Conservation (phyloP, 2,113 vertebrate species). For the Mixornis gularis region DNA sequence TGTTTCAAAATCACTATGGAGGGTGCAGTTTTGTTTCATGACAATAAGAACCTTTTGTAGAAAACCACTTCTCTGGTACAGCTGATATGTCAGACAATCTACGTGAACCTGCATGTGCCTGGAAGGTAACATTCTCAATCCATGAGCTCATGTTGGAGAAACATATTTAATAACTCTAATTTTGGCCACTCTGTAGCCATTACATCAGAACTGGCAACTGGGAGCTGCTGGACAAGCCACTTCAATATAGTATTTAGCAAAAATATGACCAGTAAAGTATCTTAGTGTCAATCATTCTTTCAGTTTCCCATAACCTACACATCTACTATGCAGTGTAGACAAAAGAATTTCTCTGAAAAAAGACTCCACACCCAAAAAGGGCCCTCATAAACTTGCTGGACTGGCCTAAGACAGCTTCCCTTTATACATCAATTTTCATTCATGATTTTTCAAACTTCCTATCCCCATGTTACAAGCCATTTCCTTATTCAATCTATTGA, state of each 20-base stretch:
- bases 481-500: neutral
- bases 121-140: neutral
- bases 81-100: neutral
- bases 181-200: neutral
- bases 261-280: neutral
- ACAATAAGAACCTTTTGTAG: neutral
- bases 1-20: neutral
- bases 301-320: neutral
- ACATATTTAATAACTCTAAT: neutral
- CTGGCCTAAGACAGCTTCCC: neutral
- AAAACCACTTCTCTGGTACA: neutral
- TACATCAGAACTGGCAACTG: neutral
- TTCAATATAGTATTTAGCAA: neutral
- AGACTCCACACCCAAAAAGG: neutral
- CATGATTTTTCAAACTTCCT: neutral
- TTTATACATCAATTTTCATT: neutral
- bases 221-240: neutral
- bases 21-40: neutral
- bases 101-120: neutral
- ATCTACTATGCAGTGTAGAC: neutral
- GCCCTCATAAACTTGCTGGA: neutral
- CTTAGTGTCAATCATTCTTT: neutral
- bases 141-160: neutral
- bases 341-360: neutral
- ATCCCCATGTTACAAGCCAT: neutral